phyloP scores from a whole-genome alignment of 2,797 vertebrate species.

The Urophycis tenuis region DNA sequence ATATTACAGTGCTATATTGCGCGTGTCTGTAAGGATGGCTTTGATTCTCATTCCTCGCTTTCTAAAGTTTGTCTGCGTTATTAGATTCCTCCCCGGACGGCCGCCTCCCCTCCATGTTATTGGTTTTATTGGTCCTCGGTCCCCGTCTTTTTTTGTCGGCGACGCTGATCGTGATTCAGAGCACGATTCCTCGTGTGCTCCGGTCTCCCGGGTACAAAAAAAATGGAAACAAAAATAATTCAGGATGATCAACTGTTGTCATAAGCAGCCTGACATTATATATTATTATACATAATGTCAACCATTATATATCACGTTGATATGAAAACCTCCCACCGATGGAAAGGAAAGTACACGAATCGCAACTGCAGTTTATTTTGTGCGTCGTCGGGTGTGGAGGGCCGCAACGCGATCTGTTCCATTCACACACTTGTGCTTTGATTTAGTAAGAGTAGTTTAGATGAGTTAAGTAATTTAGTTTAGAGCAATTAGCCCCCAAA shows the following conservation, averaged over 20 bases:
- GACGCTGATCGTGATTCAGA: background rate
- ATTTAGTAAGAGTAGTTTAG: too few relatives aligned
- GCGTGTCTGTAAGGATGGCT: conserved; percentile 39
- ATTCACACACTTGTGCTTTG: too few relatives aligned
- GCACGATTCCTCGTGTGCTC: background rate
- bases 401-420: background rate
- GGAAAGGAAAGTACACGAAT: too few relatives aligned
- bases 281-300: too few relatives aligned
- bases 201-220: background rate
- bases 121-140: conserved; percentile 3
- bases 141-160: conserved; percentile 3
- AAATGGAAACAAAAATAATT: background rate
- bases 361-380: background rate
- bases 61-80: conserved; percentile 30
- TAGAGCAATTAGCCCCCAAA: background rate
- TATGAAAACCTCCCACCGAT: too few relatives aligned
- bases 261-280: background rate
- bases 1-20: background rate
- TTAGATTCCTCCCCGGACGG: conserved; percentile 29
- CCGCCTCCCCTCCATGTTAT: conserved; percentile 7
- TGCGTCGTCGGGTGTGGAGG: background rate
- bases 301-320: too few relatives aligned
- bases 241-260: background rate
- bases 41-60: conserved; percentile 26
- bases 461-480: too few relatives aligned